Evolutionary conservation across 1,140 invertebrate species (phyloP).

Genomic region (Drosophila hydei): DNA sequence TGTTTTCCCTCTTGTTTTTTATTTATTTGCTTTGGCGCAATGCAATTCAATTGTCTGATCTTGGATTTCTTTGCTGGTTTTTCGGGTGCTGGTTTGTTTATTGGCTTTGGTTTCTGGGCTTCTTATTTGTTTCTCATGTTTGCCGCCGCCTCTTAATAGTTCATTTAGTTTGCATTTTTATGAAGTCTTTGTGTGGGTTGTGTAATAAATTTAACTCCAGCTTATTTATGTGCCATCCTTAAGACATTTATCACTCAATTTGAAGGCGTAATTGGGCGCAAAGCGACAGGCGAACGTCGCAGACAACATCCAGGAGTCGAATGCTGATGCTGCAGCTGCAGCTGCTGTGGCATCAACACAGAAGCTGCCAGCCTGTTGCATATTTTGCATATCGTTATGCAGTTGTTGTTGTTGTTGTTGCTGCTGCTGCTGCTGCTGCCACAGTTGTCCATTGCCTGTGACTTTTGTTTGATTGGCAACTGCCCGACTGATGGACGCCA

Average conservation of each 20-base stretch:
- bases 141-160: slow-evolving; percentile 76
- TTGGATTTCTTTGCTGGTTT: slow-evolving; percentile 54
- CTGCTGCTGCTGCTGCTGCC: neutral
- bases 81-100: slow-evolving; percentile 56
- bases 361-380: slow-evolving; percentile 44
- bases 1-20: slow-evolving; percentile 44
- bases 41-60: slow-evolving; percentile 77
- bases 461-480: slow-evolving; percentile 64
- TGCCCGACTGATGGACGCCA: slow-evolving; percentile 27
- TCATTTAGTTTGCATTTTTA: slow-evolving; percentile 83
- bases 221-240: slow-evolving; percentile 78
- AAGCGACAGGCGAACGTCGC: slow-evolving; percentile 63
- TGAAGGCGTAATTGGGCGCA: slow-evolving; percentile 81
- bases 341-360: slow-evolving; percentile 36
- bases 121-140: slow-evolving; percentile 71
- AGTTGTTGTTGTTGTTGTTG: slow-evolving; percentile 34
- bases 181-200: slow-evolving; percentile 81
- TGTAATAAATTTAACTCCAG: slow-evolving; percentile 82
- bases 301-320: slow-evolving; percentile 42
- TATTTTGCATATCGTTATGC: slow-evolving; percentile 81
- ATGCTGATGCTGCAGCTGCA: slow-evolving; percentile 56
- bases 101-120: slow-evolving; percentile 41
- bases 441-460: slow-evolving; percentile 20
- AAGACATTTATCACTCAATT: slow-evolving; percentile 82
- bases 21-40: slow-evolving; percentile 40